Evolutionary conservation across 2,888 invertebrate species (phyloP).

Genomic region (Cylindroiulus punctatus): DNA sequence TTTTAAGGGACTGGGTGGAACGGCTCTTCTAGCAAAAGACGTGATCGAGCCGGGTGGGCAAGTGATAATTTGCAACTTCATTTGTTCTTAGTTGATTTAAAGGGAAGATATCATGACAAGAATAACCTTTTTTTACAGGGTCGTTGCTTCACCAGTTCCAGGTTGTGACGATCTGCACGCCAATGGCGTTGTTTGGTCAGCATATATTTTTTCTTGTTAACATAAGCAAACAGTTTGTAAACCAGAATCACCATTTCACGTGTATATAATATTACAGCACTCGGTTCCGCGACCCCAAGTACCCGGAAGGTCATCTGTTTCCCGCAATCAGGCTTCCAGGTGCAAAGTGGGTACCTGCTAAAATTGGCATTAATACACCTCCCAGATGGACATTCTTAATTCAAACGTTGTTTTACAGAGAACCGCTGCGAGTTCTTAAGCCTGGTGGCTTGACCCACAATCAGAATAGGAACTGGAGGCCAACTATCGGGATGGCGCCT

Average conservation of each 20-base stretch:
- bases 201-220: neutral
- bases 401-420: slow-evolving; percentile 66
- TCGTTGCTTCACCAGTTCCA: slow-evolving; percentile 76
- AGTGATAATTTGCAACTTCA: slow-evolving; percentile 62
- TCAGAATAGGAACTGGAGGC: slow-evolving; percentile 73
- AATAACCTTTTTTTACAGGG: slow-evolving; percentile 65
- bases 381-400: neutral
- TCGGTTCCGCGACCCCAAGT: slow-evolving; percentile 82
- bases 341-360: slow-evolving; percentile 65
- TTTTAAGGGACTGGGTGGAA: slow-evolving; percentile 86
- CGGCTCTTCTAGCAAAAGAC: slow-evolving; percentile 77
- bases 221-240: neutral
- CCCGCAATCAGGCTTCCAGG: slow-evolving; percentile 74
- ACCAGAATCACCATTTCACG: slow-evolving; percentile 30
- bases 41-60: slow-evolving; percentile 76
- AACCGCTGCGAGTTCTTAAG: slow-evolving; percentile 81
- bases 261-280: slow-evolving; percentile 70
- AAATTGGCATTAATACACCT: slow-evolving; percentile 50
- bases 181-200: slow-evolving; percentile 69
- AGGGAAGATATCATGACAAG: slow-evolving; percentile 50
- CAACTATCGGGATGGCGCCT: slow-evolving; percentile 80
- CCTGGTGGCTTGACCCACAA: slow-evolving; percentile 74
- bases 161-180: slow-evolving; percentile 72
- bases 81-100: neutral
- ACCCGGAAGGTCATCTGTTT: slow-evolving; percentile 78